These are phyloP conservation scores for Phenganax stokvisi DNA, from an alignment of 92 coral and sea anemone genomes.

Conservation along the genomic window DNA sequence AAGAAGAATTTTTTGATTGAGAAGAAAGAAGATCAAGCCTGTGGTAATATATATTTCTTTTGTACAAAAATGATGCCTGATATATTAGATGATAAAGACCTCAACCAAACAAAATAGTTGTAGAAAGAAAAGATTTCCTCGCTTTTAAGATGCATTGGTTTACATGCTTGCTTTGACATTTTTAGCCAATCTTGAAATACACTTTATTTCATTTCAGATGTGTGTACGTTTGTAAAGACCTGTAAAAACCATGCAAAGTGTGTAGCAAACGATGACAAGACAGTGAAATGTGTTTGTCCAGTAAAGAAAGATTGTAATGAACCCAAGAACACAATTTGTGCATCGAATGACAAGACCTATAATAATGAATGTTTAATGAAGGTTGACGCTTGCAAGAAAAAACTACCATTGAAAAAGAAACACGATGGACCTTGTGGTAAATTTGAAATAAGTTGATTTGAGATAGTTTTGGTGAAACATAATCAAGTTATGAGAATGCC, in stretches of 20 bases:
- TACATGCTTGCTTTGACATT: no score
- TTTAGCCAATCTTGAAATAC: no score
- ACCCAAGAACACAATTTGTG: conserved; percentile 29
- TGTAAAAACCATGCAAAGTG: conserved; percentile 77
- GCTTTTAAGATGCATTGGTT: no score
- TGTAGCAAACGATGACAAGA: conserved; percentile 67
- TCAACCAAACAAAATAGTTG: no score
- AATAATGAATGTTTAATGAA: conserved; percentile 41
- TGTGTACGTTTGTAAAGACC: conserved; percentile 64
- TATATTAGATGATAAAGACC: background rate
- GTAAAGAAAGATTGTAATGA: conserved; percentile 55
- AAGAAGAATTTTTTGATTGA: conserved; percentile 45
- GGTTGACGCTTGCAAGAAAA: conserved; percentile 44
- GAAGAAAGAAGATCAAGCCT: conserved; percentile 60
- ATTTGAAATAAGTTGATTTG: background rate
- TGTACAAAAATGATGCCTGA: background rate
- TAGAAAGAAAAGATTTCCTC: no score
- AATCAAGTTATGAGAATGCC: no score
- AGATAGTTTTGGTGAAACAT: background rate
- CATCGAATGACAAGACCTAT: conserved; percentile 44
- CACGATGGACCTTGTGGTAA: conserved; percentile 80
- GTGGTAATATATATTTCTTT: conserved; percentile 53
- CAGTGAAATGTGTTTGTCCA: conserved; percentile 84
- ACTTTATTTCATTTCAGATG: conserved; percentile 45
- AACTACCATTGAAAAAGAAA: conserved; percentile 47